Evolutionary conservation across 1,140 invertebrate species (phyloP), one percentile per base, ranked within the genome.

Genomic region (Neomicropteryx cornuta): DNA sequence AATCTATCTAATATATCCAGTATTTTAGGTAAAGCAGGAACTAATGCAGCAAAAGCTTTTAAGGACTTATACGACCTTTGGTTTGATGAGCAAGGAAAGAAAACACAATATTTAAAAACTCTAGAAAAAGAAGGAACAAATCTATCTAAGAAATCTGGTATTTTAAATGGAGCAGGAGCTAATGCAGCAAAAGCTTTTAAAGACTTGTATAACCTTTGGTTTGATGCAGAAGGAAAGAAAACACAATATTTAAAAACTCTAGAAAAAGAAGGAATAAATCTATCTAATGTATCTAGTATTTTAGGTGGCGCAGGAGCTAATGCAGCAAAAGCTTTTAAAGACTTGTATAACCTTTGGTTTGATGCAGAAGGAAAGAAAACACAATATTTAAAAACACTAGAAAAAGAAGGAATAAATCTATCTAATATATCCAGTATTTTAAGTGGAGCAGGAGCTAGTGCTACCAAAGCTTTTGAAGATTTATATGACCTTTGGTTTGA

Each of bases 241-340:
- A 48, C 39, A 17, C 28, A 40, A 40, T 45, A 45, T 41, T 40
- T 48, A 23, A 42, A 46, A 30, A 42, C 36, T 30, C 13, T 53
- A n/a, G 39, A 48, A 32, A 39, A 42, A 36, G 24, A 41, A 20
- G 27, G 35, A 30, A 24, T 47, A 28, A 43, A 30, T 43, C 33
- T 51, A 21, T 5, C 39, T 20, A 49, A 21, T 43, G 43, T 51
- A 28, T 47, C 47, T 14, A 49, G 41, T 43, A 51, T 51, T 36
- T 43, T 51, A 35, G 38, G 32, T 36, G 43, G 37, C 45, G 24
- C 43, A 19, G 39, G 47, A 35, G 18, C 36, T 30, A 41, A 42
- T 32, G 44, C 45, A 33, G 16, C 38, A 16, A 44, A 38, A 32
- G 34, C 39, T 42, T 47, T 49, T 24, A 44, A 44, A 38, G 36